These are phyloP conservation scores for Mactromeris polynyma DNA, from an alignment of 2,888 invertebrate genomes.

Conservation along the genomic window DNA sequence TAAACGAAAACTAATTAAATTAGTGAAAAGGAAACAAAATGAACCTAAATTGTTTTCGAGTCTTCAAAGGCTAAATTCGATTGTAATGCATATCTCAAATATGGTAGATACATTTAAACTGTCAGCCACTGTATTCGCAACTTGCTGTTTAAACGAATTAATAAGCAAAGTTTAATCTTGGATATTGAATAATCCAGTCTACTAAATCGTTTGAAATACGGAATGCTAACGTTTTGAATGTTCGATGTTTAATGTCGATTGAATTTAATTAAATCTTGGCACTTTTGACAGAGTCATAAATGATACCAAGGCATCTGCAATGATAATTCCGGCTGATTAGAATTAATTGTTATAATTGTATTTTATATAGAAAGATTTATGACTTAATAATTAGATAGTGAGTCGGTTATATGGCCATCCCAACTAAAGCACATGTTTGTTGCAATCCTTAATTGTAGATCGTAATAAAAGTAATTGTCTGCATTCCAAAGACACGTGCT, in stretches of 20 bases:
- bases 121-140: no score
- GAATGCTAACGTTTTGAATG: not conserved
- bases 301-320: not conserved
- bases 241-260: not conserved
- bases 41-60: no score
- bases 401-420: not conserved
- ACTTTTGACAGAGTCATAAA: slow-evolving; percentile 14
- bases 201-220: not conserved
- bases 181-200: no score
- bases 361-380: slow-evolving; percentile 16
- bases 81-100: no score
- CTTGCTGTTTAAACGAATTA: no score
- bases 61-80: no score
- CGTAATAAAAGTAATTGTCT: slow-evolving; percentile 2
- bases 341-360: slow-evolving; percentile 16
- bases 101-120: no score
- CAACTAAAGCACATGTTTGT: slow-evolving; percentile 1
- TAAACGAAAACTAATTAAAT: no score
- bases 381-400: not conserved
- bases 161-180: no score
- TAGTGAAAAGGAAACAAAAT: no score
- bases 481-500: slow-evolving; percentile 12
- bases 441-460: not conserved
- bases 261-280: slow-evolving; percentile 10
- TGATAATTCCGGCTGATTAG: not conserved